A percentile compares a stretch with the other conserved stretches of the same genome.
Evolutionary conservation across 2,113 vertebrate genomes (phyloP).

Genomic region (Erythrocercus mccallii): DNA sequence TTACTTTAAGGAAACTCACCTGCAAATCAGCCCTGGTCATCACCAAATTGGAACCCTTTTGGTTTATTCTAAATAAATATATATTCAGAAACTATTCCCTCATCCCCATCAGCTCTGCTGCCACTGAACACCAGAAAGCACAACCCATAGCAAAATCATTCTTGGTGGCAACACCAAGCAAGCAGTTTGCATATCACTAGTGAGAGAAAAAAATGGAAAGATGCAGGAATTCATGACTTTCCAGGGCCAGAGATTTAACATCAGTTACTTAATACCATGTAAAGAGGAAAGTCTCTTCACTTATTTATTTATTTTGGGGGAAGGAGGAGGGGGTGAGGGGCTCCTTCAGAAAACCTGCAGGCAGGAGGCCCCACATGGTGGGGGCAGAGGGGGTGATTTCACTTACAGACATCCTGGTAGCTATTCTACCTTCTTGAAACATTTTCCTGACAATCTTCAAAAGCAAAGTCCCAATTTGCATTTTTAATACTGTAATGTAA

Average conservation of each 20-base stretch:
- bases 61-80: background rate
- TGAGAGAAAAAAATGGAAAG: background rate
- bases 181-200: background rate
- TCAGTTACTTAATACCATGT: background rate
- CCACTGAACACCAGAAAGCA: background rate
- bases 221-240: background rate
- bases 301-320: constrained; percentile 28
- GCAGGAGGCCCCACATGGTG: background rate
- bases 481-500: constrained; percentile 65
- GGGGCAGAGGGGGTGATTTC: background rate
- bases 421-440: constrained; percentile 22
- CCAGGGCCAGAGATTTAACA: background rate
- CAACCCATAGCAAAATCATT: background rate
- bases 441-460: constrained; percentile 45
- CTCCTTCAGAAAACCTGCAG: background rate
- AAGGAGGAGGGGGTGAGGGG: background rate
- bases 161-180: background rate
- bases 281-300: background rate
- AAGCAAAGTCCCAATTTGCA: constrained; percentile 58
- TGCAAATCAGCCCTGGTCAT: background rate
- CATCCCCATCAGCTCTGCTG: background rate
- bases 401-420: background rate
- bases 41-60: background rate
- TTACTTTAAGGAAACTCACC: background rate
- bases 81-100: background rate